phyloP scores from a whole-genome alignment of 1,140 invertebrate genomes.

The Hestina assimilis region DNA sequence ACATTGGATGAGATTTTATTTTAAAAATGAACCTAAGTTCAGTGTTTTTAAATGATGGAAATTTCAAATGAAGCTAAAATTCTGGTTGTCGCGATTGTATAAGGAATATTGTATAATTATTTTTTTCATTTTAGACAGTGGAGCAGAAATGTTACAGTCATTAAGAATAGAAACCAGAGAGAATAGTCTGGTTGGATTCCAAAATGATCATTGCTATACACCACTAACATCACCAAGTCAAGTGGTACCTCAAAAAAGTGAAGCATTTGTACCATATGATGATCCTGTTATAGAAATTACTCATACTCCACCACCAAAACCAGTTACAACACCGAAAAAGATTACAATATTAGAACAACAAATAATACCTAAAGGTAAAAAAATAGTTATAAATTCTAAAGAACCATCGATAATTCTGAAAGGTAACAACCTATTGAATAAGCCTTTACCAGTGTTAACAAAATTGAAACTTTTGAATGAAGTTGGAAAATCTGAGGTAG shows the following conservation, averaged over 20 bases:
- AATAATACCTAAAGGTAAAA: slow-evolving; percentile 75
- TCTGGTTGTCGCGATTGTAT: no score
- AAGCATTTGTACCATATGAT: slow-evolving; percentile 53
- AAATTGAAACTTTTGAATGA: slow-evolving; percentile 48
- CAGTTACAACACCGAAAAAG: slow-evolving; percentile 69
- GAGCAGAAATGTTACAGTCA: slow-evolving; percentile 77
- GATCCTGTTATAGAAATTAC: slow-evolving; percentile 69
- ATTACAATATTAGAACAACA: slow-evolving; percentile 75
- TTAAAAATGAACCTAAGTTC: no score
- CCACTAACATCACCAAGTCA: slow-evolving; percentile 80
- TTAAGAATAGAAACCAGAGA: slow-evolving; percentile 75
- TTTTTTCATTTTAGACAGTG: slow-evolving; percentile 60
- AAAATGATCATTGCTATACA: slow-evolving; percentile 84
- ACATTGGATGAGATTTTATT: no score
- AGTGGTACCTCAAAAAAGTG: slow-evolving; percentile 53
- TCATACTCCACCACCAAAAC: slow-evolving; percentile 62
- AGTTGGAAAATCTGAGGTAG: slow-evolving; percentile 33
- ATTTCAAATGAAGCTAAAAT: no score
- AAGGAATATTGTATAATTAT: not conserved
- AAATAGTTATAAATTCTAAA: slow-evolving; percentile 62
- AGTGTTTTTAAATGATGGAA: no score
- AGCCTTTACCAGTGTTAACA: slow-evolving; percentile 56
- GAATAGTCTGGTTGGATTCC: slow-evolving; percentile 76
- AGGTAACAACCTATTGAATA: slow-evolving; percentile 65
- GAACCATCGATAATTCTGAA: slow-evolving; percentile 67